phyloP scores from a whole-genome alignment of 2,113 vertebrate species.

The Mirza zaza region DNA sequence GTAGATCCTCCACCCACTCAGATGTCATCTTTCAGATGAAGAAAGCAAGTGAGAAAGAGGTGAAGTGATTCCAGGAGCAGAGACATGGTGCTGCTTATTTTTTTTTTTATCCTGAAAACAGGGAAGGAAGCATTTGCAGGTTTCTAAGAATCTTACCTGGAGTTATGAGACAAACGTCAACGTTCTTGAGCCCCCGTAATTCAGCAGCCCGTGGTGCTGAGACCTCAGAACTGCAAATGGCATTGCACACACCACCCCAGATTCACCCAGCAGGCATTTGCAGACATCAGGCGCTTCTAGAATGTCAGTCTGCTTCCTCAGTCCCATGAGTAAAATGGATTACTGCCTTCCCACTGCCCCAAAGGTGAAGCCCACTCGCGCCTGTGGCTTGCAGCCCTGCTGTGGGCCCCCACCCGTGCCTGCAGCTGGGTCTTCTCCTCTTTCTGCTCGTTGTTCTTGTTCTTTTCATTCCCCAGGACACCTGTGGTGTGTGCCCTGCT shows the following conservation, averaged over 20 bases:
- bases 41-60: neutral
- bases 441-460: neutral
- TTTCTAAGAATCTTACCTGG: neutral
- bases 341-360: neutral
- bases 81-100: neutral
- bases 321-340: neutral
- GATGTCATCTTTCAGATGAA: neutral
- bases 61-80: neutral
- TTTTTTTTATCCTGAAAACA: neutral
- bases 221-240: neutral
- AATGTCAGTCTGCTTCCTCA: neutral
- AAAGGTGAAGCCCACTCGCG: neutral
- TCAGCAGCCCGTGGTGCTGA: neutral
- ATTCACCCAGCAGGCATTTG: neutral
- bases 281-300: neutral
- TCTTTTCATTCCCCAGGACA: neutral
- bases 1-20: neutral
- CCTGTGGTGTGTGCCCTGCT: neutral
- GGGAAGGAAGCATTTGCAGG: neutral
- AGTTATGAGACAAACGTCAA: neutral
- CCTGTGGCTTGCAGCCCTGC: neutral
- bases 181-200: neutral
- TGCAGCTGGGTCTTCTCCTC: neutral
- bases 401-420: neutral
- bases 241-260: fast-evolving